A percentile compares a stretch with the other conserved stretches of the same genome.
Conservation (phyloP, 1,140 invertebrate genomes). For the Rhagoletis zephyria region DNA sequence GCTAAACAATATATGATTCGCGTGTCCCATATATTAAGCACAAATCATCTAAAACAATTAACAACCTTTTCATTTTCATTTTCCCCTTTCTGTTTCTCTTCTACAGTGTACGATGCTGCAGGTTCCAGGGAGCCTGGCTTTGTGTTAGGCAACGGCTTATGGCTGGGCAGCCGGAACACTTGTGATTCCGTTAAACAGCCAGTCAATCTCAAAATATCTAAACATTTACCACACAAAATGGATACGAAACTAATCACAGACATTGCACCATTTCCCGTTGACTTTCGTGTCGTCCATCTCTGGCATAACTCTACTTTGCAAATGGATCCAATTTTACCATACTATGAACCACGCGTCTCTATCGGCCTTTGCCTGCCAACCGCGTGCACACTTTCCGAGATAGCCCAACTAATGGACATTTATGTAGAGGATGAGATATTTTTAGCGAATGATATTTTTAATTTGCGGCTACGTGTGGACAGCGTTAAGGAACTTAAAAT, state of each 20-base stretch:
- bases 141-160: background rate
- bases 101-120: background rate
- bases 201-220: background rate
- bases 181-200: slow-evolving; percentile 2
- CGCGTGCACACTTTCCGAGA: background rate
- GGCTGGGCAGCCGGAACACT: slow-evolving; percentile 16
- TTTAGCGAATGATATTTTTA: slow-evolving; percentile 11
- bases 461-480: background rate
- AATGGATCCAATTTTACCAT: slow-evolving; percentile 2
- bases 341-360: background rate
- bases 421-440: slow-evolving; percentile 12
- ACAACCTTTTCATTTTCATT: too few relatives aligned
- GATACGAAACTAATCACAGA: slow-evolving; percentile 21
- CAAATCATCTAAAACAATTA: too few relatives aligned
- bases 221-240: slow-evolving; percentile 20
- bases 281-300: background rate
- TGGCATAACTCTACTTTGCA: slow-evolving; percentile 29
- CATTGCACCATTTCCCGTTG: background rate
- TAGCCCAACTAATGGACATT: background rate
- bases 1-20: too few relatives aligned
- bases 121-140: background rate
- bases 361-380: background rate
- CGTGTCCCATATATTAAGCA: too few relatives aligned
- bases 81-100: too few relatives aligned
- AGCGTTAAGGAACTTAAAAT: slow-evolving; percentile 1